Conservation (phyloP, 2,888 invertebrate species). For the Tetropium fuscum region DNA sequence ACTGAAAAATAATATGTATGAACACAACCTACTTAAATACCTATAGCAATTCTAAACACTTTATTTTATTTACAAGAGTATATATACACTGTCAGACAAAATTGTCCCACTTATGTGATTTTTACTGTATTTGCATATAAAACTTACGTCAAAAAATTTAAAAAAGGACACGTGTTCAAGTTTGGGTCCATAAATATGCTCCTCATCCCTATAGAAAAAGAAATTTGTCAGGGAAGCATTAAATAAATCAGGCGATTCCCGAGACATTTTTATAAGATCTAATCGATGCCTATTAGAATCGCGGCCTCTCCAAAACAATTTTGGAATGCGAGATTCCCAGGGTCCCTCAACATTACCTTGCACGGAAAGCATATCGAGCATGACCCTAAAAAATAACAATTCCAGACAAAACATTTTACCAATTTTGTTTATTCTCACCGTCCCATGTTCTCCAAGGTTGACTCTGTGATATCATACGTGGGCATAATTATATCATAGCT, state of each 20-base stretch:
- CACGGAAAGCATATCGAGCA: conserved; percentile 90
- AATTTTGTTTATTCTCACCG: conserved; percentile 77
- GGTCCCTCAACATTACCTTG: conserved; percentile 79
- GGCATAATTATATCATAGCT: conserved; percentile 92
- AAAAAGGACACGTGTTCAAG: conserved; percentile 89
- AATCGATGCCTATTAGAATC: conserved; percentile 90
- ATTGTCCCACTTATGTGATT: too few species aligned
- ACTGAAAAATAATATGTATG: too few species aligned
- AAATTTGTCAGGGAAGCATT: conserved; percentile 96
- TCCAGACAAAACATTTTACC: too few species aligned
- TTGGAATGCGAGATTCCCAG: conserved; percentile 82
- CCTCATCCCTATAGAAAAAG: conserved; percentile 92
- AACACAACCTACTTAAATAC: too few species aligned
- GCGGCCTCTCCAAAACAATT: conserved; percentile 92
- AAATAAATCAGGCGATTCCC: conserved; percentile 80
- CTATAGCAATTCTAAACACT: too few species aligned
- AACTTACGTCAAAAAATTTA: conserved; percentile 91
- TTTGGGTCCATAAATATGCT: conserved; percentile 87
- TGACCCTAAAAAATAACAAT: conserved; percentile 74
- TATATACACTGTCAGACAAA: too few species aligned
- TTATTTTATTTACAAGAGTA: too few species aligned
- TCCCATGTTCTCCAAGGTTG: conserved; percentile 93
- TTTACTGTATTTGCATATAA: too few species aligned
- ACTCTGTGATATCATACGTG: conserved; percentile 94
- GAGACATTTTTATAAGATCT: conserved; percentile 82